Base-by-base conservation (phyloP, 2,113 vertebrate genomes). In the Monopterus albus region DNA sequence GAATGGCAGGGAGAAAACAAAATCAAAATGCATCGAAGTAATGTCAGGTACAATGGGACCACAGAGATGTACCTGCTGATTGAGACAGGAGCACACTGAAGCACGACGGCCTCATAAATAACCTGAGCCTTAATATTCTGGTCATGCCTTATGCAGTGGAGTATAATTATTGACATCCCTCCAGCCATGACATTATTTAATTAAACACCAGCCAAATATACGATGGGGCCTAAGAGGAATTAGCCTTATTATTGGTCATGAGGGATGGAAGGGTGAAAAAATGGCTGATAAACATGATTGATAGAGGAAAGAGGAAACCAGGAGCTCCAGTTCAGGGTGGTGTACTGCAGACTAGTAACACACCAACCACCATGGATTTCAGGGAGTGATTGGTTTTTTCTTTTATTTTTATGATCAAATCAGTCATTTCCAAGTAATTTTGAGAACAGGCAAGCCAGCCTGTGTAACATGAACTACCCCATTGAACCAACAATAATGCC, bases 111-210 rank as follows among this genome's bases (percentile, higher is more conserved):
- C 18, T 65, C 51, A 13, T 20, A 58, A 47, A 60, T 56, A 66
- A 67, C 51, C 7, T 29, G 39, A 14, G n/a, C 28, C 1, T 58
- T 71, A 33, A 70, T 63, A 82, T 31, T 57, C 66, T 60, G 39
- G 14, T 29, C 51, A 55, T 73, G 79, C n/a, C 42, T 67, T 31
- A 25, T 42, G 36, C 14, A 65, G 13, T 45, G 3, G 18, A 23
- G n/a, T 50, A 57, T 35, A 6, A 31, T 65, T 71, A 84, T 49
- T 72, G 75, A 61, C 73, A 68, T 66, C 33, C 31, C 39, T 53
- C 31, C 49, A 67, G 64, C 50, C 36, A 23, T 75, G 47, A 78
- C 52, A 75, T 51, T 65, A 53, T 79, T 70, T 75, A 74, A 86
- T 88, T 56, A 79, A 72, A 78, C 25, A 2, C 43, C 26, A 43